Evolutionary conservation across 2,113 vertebrate species (phyloP), one percentile per base, ranked within the genome.

Genomic region (Pitta sordida): DNA sequence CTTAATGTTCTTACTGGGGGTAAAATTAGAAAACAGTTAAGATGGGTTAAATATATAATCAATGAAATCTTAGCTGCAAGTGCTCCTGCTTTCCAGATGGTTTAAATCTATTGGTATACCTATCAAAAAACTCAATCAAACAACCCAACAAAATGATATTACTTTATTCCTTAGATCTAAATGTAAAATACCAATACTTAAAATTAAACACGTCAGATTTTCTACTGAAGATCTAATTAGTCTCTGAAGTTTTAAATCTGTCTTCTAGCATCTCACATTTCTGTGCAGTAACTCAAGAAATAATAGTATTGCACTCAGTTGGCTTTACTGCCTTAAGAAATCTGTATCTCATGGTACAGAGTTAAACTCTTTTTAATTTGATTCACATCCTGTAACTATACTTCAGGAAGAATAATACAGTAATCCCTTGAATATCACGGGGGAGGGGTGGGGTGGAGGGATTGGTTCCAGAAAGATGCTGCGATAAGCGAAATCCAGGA

Each of bases 291-390:
- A 58, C 10, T 88, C 27, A 59, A 78, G 79, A 82, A 91, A 82
- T 74, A 93, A 81, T 41, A 87, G 8, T 39, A 63, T 34, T 78
- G 32, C 34, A 75, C 22, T 89, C 37, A 24, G 17, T 77, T 90
- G 77, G 64, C 55, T 83, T 92, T n/a, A 52, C 6, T 83, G 67
- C 55, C 58, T 88, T 91, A 73, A 94, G 76, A 92, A 83, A 83
- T 63, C 43, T 81, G 32, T 74, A 86, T 64, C 90, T 93, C 69
- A 70, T 52, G 21, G 52, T 90, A 68, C 73, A 92, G 83, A 75
- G 18, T 84, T 84, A 84, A 95, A 64, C 23, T 64, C 44, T 34
- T 58, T 64, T 86, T 93, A 91, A 83, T 74, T 90, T 86, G 27
- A 34, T 83, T 93, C 80, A 83, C 39, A 78, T 56, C 76, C 83